Conservation (phyloP, 2,797 vertebrate species). For the Cirrhinus mrigala region DNA sequence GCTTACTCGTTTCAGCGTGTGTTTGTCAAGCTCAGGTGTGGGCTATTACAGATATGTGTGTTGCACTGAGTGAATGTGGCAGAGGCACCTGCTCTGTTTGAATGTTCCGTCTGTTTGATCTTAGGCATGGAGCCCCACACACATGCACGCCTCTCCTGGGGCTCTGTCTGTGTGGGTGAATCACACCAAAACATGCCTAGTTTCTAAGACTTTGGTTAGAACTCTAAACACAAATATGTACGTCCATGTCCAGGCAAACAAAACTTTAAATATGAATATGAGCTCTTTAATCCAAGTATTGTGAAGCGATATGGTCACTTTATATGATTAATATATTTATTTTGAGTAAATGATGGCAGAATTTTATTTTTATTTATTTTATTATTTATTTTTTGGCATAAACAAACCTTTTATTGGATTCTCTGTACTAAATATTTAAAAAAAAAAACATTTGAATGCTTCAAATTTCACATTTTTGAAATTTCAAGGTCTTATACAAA, state of each 20-base stretch:
- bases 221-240: not conserved
- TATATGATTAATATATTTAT: not conserved
- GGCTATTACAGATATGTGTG: constrained; percentile 48
- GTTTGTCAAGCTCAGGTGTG: constrained; percentile 58
- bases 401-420: not conserved
- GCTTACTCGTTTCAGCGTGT: constrained; percentile 31
- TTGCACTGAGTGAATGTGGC: constrained; percentile 44
- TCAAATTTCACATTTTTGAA: not conserved
- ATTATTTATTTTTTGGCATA: not conserved
- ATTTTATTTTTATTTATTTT: too few species aligned
- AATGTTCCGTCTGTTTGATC: constrained; percentile 53
- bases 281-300: not conserved
- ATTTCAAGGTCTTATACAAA: not conserved
- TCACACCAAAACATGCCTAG: constrained; percentile 10
- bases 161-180: constrained; percentile 47
- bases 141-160: constrained; percentile 46
- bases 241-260: not conserved
- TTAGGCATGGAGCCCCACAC: constrained; percentile 45
- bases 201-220: not conserved
- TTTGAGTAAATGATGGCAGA: not conserved
- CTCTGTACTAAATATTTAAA: not conserved
- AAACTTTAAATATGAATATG: not conserved
- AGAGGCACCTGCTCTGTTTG: constrained; percentile 59
- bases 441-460: not conserved
- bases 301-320: not conserved